phyloP scores from a whole-genome alignment of 2,888 invertebrate species.

The Ectemnius cavifrons region DNA sequence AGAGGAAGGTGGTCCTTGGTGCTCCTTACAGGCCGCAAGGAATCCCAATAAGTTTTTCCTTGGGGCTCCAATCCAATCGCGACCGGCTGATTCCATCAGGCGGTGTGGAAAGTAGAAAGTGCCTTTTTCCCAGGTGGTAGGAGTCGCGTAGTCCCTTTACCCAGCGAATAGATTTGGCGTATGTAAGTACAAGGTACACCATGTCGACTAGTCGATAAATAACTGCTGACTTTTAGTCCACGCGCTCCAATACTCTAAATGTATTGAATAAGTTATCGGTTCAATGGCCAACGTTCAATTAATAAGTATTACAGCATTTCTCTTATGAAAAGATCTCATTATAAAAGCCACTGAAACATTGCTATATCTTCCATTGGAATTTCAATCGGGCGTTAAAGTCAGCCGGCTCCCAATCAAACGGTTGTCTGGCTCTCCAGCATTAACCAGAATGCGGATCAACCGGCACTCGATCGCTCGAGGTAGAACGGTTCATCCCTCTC shows the following conservation, averaged over 20 bases:
- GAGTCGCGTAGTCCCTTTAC: slow-evolving; percentile 48
- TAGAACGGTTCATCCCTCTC: not conserved
- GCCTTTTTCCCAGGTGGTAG: slow-evolving; percentile 55
- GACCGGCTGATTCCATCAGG: slow-evolving; percentile 55
- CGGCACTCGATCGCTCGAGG: not conserved
- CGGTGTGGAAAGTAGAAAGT: slow-evolving; percentile 50
- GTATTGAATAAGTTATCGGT: too few relatives aligned
- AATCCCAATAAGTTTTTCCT: slow-evolving; percentile 64
- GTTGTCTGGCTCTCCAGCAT: not conserved
- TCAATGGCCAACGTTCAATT: too few relatives aligned
- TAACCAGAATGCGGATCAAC: not conserved
- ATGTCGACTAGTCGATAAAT: slow-evolving; percentile 49
- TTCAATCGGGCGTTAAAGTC: too few relatives aligned
- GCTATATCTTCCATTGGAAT: not conserved
- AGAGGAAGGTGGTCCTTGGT: slow-evolving; percentile 35
- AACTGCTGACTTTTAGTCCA: slow-evolving; percentile 31
- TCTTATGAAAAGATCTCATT: too few relatives aligned
- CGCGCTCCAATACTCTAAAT: too few relatives aligned
- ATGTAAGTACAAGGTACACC: too few relatives aligned
- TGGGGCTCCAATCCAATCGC: slow-evolving; percentile 60
- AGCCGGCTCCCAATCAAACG: too few relatives aligned
- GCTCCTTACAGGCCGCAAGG: slow-evolving; percentile 54
- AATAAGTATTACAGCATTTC: too few relatives aligned
- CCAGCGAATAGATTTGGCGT: slow-evolving; percentile 9
- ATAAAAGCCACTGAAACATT: too few relatives aligned